phyloP scores from a whole-genome alignment of 2,113 vertebrate species.

The Lontra canadensis region DNA sequence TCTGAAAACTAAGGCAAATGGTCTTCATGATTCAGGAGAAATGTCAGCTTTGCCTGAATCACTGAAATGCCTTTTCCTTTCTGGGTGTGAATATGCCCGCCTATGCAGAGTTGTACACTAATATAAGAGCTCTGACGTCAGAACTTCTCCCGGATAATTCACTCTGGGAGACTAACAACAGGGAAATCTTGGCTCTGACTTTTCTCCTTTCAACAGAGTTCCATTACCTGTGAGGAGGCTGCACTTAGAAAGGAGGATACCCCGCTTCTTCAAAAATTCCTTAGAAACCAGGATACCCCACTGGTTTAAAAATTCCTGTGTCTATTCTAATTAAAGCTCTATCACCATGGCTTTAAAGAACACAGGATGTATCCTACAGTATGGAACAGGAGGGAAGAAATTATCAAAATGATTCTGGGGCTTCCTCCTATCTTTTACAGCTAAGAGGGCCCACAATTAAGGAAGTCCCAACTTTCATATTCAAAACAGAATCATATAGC shows the following conservation, averaged over 20 bases:
- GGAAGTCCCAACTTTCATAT: neutral
- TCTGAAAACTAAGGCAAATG: neutral
- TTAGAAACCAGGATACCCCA: too few relatives aligned
- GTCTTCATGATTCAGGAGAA: neutral
- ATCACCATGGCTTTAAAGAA: neutral
- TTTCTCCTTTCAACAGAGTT: neutral
- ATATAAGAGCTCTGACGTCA: neutral
- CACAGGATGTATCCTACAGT: neutral
- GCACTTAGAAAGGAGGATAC: neutral
- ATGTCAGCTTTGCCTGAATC: neutral
- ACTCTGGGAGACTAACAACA: neutral
- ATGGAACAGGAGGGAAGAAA: neutral
- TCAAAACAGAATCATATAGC: neutral
- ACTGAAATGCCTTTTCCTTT: neutral
- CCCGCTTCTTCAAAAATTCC: neutral
- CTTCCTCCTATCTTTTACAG: neutral
- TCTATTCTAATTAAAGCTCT: neutral
- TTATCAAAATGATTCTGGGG: neutral
- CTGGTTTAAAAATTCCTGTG: too few relatives aligned
- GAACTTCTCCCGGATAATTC: neutral
- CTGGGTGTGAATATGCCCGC: neutral
- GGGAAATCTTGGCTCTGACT: neutral
- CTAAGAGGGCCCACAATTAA: neutral
- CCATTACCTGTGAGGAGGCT: neutral
- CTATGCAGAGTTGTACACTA: neutral